phyloP scores from a whole-genome alignment of 2,113 vertebrate genomes.

The Cavia porcellus region DNA sequence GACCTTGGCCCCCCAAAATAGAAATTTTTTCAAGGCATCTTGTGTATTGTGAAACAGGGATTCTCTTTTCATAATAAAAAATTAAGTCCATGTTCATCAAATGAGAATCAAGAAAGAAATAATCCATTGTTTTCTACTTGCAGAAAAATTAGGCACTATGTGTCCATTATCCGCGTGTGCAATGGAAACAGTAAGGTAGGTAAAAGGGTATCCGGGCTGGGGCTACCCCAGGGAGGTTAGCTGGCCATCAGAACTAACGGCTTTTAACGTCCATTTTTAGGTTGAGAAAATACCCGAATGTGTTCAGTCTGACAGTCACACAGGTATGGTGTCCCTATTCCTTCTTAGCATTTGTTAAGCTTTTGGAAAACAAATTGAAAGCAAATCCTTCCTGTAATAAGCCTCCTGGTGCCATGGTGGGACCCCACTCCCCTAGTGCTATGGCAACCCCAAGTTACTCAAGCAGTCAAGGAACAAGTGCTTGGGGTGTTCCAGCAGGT shows the following conservation, averaged over 20 bases:
- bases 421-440: background rate
- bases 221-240: slow-evolving; percentile 39
- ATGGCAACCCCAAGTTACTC: rapidly evolving
- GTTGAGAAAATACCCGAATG: slow-evolving; percentile 93
- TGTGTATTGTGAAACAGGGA: background rate
- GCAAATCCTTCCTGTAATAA: background rate
- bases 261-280: slow-evolving; percentile 86
- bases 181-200: slow-evolving; percentile 97
- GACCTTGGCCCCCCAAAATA: background rate
- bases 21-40: background rate
- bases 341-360: background rate
- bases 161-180: slow-evolving; percentile 98
- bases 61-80: background rate
- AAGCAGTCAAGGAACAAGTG: background rate
- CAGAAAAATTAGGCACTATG: slow-evolving; percentile 99
- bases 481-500: background rate
- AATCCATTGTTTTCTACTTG: slow-evolving; percentile 85
- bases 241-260: slow-evolving; percentile 70
- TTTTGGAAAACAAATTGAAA: background rate
- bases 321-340: slow-evolving; percentile 89
- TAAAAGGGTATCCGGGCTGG: slow-evolving; percentile 16
- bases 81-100: background rate
- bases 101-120: slow-evolving; percentile 69
- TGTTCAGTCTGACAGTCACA: slow-evolving; percentile 94
- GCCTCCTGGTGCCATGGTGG: background rate